phyloP scores from a whole-genome alignment of 2,888 invertebrate genomes.

The Venusia cambrica region DNA sequence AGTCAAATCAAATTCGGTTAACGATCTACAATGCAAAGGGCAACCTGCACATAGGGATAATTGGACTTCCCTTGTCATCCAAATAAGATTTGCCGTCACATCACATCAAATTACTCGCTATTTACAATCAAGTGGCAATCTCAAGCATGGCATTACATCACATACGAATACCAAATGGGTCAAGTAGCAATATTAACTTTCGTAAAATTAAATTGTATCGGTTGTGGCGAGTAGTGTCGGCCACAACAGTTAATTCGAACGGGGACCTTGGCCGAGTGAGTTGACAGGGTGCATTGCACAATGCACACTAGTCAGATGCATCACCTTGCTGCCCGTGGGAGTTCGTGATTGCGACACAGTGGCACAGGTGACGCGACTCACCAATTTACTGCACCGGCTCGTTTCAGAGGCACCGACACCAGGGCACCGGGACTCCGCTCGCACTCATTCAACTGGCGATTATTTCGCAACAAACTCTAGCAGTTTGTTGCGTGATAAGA shows the following conservation, averaged over 20 bases:
- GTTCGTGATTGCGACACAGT: constrained; percentile 23
- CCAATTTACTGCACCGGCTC: constrained; percentile 20
- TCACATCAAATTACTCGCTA: constrained; percentile 9
- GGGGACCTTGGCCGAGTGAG: constrained; percentile 47
- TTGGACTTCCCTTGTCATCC: too few relatives aligned
- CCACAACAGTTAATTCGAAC: constrained; percentile 41
- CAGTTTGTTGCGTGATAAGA: constrained; percentile 6
- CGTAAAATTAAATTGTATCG: constrained; percentile 35
- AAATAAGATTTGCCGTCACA: constrained; percentile 6
- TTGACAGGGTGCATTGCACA: constrained; percentile 54
- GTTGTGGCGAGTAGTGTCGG: constrained; percentile 31
- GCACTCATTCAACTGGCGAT: constrained; percentile 1
- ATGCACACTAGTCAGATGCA: constrained; percentile 57
- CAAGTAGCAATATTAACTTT: constrained; percentile 26
- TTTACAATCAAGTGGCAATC: constrained; percentile 11
- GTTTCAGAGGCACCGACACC: constrained; percentile 17
- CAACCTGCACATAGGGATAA: too few relatives aligned
- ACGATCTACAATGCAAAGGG: too few relatives aligned
- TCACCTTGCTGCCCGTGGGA: constrained; percentile 40
- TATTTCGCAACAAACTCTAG: too few relatives aligned
- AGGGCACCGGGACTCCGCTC: constrained; percentile 6
- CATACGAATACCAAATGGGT: constrained; percentile 23
- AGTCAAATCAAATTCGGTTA: too few relatives aligned
- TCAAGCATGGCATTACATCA: constrained; percentile 16
- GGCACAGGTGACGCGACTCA: constrained; percentile 31